Base-by-base conservation (phyloP, 2,888 invertebrate species). In the Euproctis similis region DNA sequence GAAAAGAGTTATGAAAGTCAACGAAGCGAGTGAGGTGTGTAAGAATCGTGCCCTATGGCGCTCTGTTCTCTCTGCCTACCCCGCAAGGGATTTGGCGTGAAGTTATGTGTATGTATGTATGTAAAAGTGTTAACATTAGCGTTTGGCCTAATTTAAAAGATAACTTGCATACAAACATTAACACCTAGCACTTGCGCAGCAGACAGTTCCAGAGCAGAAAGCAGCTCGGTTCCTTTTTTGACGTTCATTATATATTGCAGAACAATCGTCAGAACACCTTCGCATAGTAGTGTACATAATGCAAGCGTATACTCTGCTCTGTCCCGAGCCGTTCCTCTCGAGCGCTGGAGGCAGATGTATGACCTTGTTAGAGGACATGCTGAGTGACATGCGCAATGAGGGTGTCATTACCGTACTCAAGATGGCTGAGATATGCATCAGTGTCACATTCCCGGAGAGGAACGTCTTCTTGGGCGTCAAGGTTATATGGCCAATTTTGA, bases 241-340 rank as follows among this genome's bases (percentile, higher is more conserved):
- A n/a, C n/a, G n/a, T n/a, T n/a, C n/a, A n/a, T 9, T 11, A 3
- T 14, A 23, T 25, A 6, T 39, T 8, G 90, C 71, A 93, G 95
- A 96, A 69, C 87, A 89, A 67, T 92, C 94, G 0, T 89, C 93
- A 0, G 96, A 96, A 59, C 91, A 93, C 67, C 82, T 96, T 7
- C 87, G 91, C 37, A 88, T 90, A 34, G 92, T 93, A 40, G 85
- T 96, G 8, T 89, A 91, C 53, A 92, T 97, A 59, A 91, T 92
- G 63, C 90, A 93, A 67, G 93, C 92, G 1, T 95, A 96, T 65
- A 87, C 94, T 0, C 72, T 95, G 8, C 74, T 96, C 7, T 91
- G 90, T 39, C 93, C 95, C 0, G 89, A 92, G 53, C 88, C 92
- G 45, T 94, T 93, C 59, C 85, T 95, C 34, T 81, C 89, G 46